Evolutionary conservation across 2,888 invertebrate species (phyloP), one percentile per base, ranked within the genome.

Genomic region (Pyralis farinalis): DNA sequence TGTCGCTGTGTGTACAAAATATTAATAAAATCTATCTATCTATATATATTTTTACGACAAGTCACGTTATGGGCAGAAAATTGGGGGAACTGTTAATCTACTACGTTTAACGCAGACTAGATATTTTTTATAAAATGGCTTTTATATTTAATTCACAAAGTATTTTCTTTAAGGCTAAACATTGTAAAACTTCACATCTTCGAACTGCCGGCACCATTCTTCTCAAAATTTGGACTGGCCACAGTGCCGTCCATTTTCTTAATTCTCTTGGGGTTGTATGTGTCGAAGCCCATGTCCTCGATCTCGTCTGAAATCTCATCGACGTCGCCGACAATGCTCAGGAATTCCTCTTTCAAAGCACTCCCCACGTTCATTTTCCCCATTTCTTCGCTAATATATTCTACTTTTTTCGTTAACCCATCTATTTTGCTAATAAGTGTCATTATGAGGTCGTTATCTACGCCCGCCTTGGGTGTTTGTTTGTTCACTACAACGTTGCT

Each of bases 401-500:
- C 16, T 1, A 39, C 32, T 20, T 39, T 39, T 7, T 27, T 33
- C 7, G 44, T 49, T 42, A 53, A 49, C 12, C 11, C 27, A n/a
- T 39, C 43, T 12, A 43, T 21, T 39, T 43, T 43, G 12, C 31
- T 36, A 0, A 39, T 39, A 7, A 43, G 35, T 21, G 22, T 11
- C 1, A 21, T 20, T 9, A 43, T 22, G n/a, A 43, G 10, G 10
- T 39, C 33, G 10, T 11, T 11, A 22, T n/a, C 37, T 16, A 32
- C 40, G 37, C 11, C n/a, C 12, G 16, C 46, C 41, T n/a, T 42
- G 2, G 9, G 9, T 1, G 38, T 12, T 36, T 46, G 16, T 4
- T 42, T 33, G 8, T 6, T 20, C 3, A 50, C 12, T 7, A 28
- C 12, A 0, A 53, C 48, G 7, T 49, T 10, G 7, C 66, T 25